Base-by-base conservation (phyloP, 2,113 vertebrate species). In the Alectura lathami region DNA sequence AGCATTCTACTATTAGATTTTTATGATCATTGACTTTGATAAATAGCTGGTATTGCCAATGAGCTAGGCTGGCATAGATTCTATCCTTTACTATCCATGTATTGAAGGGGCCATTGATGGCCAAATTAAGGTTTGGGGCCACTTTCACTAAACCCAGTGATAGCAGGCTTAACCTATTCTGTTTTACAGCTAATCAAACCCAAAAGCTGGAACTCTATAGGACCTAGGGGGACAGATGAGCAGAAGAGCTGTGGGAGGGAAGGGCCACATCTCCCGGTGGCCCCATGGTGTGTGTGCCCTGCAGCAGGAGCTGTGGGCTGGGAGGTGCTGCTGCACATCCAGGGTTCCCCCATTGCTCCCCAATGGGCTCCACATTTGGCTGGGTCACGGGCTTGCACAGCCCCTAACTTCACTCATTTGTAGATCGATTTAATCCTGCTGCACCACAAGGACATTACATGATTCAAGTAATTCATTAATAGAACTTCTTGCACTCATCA, bases 361-460 rank as follows among this genome's bases (percentile, higher is more conserved):
- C 0, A 1, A 6, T 14, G 40, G 15, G 17, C 24, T 69, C 40
- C 15, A n/a, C 2, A 0, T 70, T 66, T 54, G 34, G 18, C 13
- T 45, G 47, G 23, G 50, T 59, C 56, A 20, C 7, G 34, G 54
- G 17, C 23, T 81, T 89, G 73, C 42, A 34, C 38, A 78, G 24
- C 14, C 26, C 27, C 48, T 77, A 64, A 50, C 20, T 70, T 69
- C 45, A 54, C 22, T 77, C 5, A 1, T 85, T 76, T 85, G 24
- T 38, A 72, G 26, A 57, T 79, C 30, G 43, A 1, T 85, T 68
- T 62, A 73, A 48, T 67, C 24, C 18, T 42, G 13, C 17, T 42
- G 1, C 48, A 51, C 24, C 42, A 70, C 59, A 88, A 80, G 59
- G 72, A 88, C 22, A 17, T 50, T n/a, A 62, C 62, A 34, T 24